These are phyloP conservation scores for Drosophila monieri DNA, from an alignment of 2,888 invertebrate genomes.

Conservation along the genomic window DNA sequence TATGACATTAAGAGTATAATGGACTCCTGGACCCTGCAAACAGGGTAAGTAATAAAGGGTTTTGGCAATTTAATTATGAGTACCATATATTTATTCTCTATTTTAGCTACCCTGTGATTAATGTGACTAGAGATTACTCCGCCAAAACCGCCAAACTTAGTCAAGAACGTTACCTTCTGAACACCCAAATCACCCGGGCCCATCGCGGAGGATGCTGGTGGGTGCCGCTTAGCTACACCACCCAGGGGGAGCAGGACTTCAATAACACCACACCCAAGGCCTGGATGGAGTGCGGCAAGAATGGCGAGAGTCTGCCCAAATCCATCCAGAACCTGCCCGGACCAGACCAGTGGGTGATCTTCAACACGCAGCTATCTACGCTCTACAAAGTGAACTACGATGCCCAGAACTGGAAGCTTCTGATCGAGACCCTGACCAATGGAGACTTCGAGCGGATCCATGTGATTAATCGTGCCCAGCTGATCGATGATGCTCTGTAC, in stretches of 20 bases:
- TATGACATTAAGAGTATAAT: slow-evolving; percentile 90
- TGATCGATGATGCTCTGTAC: slow-evolving; percentile 91
- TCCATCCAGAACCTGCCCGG: slow-evolving; percentile 83
- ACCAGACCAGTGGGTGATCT: slow-evolving; percentile 88
- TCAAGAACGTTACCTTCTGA: slow-evolving; percentile 85
- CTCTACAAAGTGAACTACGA: slow-evolving; percentile 92
- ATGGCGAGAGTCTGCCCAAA: slow-evolving; percentile 62
- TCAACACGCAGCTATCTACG: slow-evolving; percentile 90
- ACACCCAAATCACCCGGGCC: slow-evolving; percentile 68
- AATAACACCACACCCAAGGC: slow-evolving; percentile 85
- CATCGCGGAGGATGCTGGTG: slow-evolving; percentile 85
- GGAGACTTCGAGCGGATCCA: slow-evolving; percentile 86
- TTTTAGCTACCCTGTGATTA: slow-evolving; percentile 89
- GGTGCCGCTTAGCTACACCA: slow-evolving; percentile 87
- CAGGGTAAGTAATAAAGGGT: slow-evolving; percentile 85
- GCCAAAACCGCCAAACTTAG: slow-evolving; percentile 85
- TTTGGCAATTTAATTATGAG: not conserved
- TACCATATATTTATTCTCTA: not conserved
- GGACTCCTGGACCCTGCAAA: slow-evolving; percentile 94
- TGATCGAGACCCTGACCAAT: slow-evolving; percentile 86
- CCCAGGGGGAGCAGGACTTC: slow-evolving; percentile 84
- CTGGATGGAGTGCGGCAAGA: slow-evolving; percentile 85
- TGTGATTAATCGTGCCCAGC: slow-evolving; percentile 90
- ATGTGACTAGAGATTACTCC: slow-evolving; percentile 86
- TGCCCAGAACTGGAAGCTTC: slow-evolving; percentile 88